phyloP scores from a whole-genome alignment of 2,113 vertebrate species.

The Balaeniceps rex region DNA sequence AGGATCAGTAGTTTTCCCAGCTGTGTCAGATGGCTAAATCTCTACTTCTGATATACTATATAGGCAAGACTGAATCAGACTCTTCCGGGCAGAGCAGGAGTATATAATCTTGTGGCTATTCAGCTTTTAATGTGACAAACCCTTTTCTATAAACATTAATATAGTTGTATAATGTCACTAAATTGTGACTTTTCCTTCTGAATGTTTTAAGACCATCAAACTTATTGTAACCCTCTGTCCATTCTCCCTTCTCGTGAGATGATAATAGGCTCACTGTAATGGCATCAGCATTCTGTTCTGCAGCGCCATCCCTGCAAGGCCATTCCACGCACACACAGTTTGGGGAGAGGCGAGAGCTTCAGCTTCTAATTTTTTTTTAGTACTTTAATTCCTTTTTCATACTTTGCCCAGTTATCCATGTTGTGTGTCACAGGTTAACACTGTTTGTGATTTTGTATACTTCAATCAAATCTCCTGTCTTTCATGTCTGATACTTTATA shows the following conservation, averaged over 20 bases:
- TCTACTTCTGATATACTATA: not conserved
- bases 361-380: not conserved
- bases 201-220: not conserved
- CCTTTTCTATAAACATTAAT: not conserved
- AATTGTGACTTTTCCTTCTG: not conserved
- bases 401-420: not conserved
- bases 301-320: not conserved
- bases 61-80: not conserved
- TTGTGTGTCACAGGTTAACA: not conserved
- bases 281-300: not conserved
- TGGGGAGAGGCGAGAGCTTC: not conserved
- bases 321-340: accelerated
- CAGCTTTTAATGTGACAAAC: not conserved
- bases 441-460: not conserved
- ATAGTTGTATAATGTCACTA: not conserved
- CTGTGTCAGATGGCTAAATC: not conserved
- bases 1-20: not conserved
- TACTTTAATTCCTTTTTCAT: not conserved
- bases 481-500: not conserved
- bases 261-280: not conserved
- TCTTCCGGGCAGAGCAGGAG: not conserved
- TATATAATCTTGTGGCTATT: not conserved
- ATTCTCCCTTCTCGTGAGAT: not conserved
- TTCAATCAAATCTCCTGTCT: not conserved
- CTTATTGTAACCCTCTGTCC: not conserved